phyloP scores from a whole-genome alignment of 2,888 invertebrate species.

The Scelioninae gen. 2 region DNA sequence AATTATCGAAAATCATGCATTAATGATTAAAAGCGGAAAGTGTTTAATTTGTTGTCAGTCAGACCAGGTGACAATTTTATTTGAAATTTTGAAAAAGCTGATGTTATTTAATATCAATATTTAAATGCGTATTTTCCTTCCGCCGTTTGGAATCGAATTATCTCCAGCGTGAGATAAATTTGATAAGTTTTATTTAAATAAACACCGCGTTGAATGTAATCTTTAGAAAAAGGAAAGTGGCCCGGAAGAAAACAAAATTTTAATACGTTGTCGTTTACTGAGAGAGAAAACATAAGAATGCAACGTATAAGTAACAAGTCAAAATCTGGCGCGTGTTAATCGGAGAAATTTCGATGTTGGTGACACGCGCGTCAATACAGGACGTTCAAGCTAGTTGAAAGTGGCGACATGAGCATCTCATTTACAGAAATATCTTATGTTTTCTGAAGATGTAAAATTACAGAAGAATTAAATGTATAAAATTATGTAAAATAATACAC shows the following conservation, averaged over 20 bases:
- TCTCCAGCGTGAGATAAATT: background rate
- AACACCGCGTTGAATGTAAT: no score
- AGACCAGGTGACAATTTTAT: no score
- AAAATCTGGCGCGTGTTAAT: slow-evolving; percentile 68
- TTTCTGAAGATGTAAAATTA: background rate
- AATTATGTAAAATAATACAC: no score
- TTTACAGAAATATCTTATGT: slow-evolving; percentile 11
- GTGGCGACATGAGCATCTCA: slow-evolving; percentile 22
- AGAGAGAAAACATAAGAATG: slow-evolving; percentile 62
- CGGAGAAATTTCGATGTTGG: slow-evolving; percentile 66
- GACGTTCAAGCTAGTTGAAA: slow-evolving; percentile 44
- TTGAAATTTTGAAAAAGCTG: no score
- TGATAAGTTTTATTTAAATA: slow-evolving; percentile 7
- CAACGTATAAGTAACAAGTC: slow-evolving; percentile 43
- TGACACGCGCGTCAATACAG: slow-evolving; percentile 38
- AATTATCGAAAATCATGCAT: background rate
- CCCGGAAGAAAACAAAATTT: slow-evolving; percentile 61
- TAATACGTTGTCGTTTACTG: slow-evolving; percentile 54
- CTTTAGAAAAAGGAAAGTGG: slow-evolving; percentile 66
- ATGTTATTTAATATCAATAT: no score
- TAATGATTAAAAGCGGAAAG: background rate
- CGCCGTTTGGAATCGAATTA: background rate
- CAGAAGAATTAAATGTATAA: background rate
- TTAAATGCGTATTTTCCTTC: background rate
- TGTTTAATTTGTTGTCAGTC: no score